These are phyloP conservation scores for Percina caprodes DNA, from an alignment of 2,113 vertebrate species.

Conservation along the genomic window DNA sequence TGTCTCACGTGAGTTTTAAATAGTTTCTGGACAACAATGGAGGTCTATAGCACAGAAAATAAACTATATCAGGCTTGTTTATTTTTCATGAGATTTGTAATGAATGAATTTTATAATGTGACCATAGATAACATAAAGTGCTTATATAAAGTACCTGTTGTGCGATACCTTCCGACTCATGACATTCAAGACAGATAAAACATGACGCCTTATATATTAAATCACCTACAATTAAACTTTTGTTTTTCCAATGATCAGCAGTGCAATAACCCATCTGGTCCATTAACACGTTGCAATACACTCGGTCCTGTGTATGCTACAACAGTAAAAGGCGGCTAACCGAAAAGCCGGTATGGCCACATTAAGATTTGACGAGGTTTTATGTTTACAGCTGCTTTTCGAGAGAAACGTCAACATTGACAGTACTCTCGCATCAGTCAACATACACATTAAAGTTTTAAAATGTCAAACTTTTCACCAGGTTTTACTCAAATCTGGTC, in stretches of 20 bases:
- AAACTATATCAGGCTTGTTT: not conserved
- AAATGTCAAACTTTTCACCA: accelerated
- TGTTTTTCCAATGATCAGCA: not conserved
- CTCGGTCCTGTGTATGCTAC: not conserved
- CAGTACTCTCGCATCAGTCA: accelerated
- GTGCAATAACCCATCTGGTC: not conserved
- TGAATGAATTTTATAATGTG: not conserved
- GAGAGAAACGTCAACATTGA: accelerated
- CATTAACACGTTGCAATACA: not conserved
- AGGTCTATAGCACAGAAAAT: not conserved
- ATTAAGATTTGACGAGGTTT: not conserved
- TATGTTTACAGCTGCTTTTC: not conserved
- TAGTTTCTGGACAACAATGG: not conserved
- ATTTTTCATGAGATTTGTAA: not conserved
- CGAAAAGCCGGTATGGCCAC: not conserved
- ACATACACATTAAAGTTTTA: accelerated
- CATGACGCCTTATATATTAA: too few relatives aligned
- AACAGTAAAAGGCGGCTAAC: constrained; percentile 8
- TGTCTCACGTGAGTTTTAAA: not conserved
- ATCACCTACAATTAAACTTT: not conserved
- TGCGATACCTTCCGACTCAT: not conserved
- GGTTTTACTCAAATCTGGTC: not conserved
- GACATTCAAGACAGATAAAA: not conserved
- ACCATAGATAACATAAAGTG: too few relatives aligned
- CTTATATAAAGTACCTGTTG: not conserved